These are phyloP conservation scores for Mycetomoellerius zeteki DNA, from an alignment of 1,140 invertebrate genomes.

Conservation along the genomic window DNA sequence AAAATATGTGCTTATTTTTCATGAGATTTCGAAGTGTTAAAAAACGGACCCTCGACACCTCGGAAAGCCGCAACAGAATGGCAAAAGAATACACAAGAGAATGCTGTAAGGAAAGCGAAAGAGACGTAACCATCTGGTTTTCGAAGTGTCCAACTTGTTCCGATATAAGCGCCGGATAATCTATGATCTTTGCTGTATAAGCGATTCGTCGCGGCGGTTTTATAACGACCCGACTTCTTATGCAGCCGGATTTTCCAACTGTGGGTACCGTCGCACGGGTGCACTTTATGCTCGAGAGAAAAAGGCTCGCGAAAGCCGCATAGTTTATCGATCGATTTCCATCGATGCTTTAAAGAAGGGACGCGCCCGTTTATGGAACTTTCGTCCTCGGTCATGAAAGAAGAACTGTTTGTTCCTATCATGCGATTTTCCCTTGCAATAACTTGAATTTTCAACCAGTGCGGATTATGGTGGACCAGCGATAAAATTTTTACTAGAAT, in stretches of 20 bases:
- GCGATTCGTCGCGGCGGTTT: constrained; percentile 53
- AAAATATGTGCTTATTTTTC: constrained; percentile 40
- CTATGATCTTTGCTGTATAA: constrained; percentile 56
- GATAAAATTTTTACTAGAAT: constrained; percentile 41
- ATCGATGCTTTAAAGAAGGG: constrained; percentile 19
- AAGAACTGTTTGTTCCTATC: constrained; percentile 9
- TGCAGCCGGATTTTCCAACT: constrained; percentile 40
- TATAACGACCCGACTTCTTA: constrained; percentile 48
- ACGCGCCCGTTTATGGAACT: constrained; percentile 19
- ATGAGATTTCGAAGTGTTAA: constrained; percentile 42
- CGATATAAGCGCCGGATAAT: constrained; percentile 56
- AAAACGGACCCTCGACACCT: constrained; percentile 20
- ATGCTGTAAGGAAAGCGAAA: neutral
- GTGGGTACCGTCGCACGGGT: neutral
- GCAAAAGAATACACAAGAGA: constrained; percentile 35
- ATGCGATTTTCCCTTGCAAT: constrained; percentile 11
- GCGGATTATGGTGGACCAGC: neutral
- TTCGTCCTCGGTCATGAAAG: constrained; percentile 14
- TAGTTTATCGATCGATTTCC: constrained; percentile 55
- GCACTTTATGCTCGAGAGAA: neutral
- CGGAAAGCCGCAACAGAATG: constrained; percentile 40
- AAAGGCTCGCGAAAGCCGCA: constrained; percentile 34
- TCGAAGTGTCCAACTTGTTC: constrained; percentile 44
- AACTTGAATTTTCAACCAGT: constrained; percentile 18
- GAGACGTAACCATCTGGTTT: constrained; percentile 44